A percentile compares a stretch with the other conserved stretches of the same genome.
Evolutionary conservation across 2,888 invertebrate genomes (phyloP).

Genomic region (Dicroscelio sp.): DNA sequence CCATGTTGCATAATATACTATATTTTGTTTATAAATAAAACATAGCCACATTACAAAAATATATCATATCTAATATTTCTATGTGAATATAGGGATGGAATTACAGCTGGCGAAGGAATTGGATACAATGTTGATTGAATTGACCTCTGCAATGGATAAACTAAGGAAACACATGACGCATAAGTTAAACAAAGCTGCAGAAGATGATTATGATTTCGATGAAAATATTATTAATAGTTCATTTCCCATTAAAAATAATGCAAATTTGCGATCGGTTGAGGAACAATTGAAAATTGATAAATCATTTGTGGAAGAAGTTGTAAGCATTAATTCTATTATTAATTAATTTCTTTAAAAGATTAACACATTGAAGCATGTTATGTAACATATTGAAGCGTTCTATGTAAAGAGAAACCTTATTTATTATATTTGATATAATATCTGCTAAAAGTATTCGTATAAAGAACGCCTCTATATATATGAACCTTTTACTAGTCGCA

Average conservation of each 20-base stretch:
- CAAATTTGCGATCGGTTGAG: not conserved
- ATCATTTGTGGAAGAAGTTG: conserved; percentile 1
- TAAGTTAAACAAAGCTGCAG: not conserved
- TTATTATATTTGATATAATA: no score
- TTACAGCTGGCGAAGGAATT: not conserved
- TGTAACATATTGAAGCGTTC: no score
- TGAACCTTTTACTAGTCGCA: no score
- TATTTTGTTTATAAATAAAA: no score
- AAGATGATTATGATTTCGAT: not conserved
- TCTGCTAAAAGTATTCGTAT: no score
- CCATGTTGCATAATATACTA: no score
- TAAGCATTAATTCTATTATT: not conserved
- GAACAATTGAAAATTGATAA: not conserved
- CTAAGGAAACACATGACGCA: not conserved
- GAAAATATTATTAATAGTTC: not conserved
- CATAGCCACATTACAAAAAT: no score
- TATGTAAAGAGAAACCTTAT: no score
- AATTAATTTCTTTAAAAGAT: not conserved
- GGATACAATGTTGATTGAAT: not conserved
- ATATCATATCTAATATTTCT: no score
- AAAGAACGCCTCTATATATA: no score
- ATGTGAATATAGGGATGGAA: conserved; percentile 7
- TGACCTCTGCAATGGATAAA: not conserved
- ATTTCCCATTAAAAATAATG: not conserved
- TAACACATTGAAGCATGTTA: not conserved